Base-by-base conservation (phyloP, 2,113 vertebrate species). In the Oplegnathus fasciatus region DNA sequence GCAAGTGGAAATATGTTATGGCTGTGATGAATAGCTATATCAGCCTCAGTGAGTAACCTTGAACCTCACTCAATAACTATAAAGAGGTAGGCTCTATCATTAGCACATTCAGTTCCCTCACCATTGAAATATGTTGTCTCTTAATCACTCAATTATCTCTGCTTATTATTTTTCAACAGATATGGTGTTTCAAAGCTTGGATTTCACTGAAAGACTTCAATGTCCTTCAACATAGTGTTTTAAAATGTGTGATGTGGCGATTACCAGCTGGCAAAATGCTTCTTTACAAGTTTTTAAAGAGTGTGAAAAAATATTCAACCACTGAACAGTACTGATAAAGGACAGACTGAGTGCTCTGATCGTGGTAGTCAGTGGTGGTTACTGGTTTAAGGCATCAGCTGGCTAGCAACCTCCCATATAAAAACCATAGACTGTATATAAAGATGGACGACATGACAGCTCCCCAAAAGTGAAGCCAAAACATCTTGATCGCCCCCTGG, bases 61-160 rank as follows among this genome's bases (percentile, higher is more conserved):
- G 48, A 90, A 83, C 72, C 76, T 74, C 17, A 42, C 72, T 88
- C 70, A 61, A 71, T 40, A 74, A 71, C 52, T 77, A 86, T 86
- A 68, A 86, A 77, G 74, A 80, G 26, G 65, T 24, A 37, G 75
- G 50, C 42, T 84, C 44, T 68, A 64, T 87, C 81, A 82, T 64
- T 73, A 76, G 30, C 18, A 75, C 80, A 84, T 86, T 81, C 66
- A 79, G 58, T 81, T 80, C 42, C 40, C 75, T 75, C 40, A 37
- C 79, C 66, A 83, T 77, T 83, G 75, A 77, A 89, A 84, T 69
- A 78, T 74, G 79, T 82, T 52, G 75, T 72, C 72, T 89, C 69
- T 84, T 89, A 80, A 89, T 90, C 71, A 83, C 81, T 77, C 46
- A 80, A 83, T 90, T 87, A 85, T 89, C 69, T 44, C 40, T 50